These are phyloP conservation scores for Apamea monoglypha DNA, from an alignment of 2,888 invertebrate species.

Conservation along the genomic window DNA sequence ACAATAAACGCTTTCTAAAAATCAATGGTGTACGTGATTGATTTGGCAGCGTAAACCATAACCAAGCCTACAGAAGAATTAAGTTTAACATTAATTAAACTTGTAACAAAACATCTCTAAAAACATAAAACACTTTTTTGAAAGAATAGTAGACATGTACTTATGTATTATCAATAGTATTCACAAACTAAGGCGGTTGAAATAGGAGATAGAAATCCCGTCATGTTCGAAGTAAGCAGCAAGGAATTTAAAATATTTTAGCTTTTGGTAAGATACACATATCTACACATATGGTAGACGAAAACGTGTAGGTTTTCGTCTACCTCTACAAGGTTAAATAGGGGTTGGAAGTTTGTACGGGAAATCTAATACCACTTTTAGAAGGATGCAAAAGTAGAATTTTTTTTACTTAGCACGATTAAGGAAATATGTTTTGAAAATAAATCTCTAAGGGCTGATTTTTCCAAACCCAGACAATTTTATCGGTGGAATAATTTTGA, in stretches of 20 bases:
- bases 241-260: not conserved
- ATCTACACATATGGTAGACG: too few species aligned
- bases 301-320: not conserved
- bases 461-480: too few species aligned
- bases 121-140: not conserved
- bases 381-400: not conserved
- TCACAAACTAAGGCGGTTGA: not conserved
- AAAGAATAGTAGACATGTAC: not conserved
- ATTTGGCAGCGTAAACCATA: too few species aligned
- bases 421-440: not conserved
- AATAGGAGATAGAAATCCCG: not conserved
- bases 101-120: not conserved
- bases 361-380: not conserved
- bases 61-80: too few species aligned
- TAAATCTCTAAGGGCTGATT: not conserved
- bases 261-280: not conserved
- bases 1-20: too few species aligned
- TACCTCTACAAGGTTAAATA: not conserved
- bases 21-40: too few species aligned
- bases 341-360: not conserved
- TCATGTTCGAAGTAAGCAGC: not conserved
- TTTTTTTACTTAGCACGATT: not conserved
- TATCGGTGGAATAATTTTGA: too few species aligned
- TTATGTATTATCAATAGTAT: not conserved
- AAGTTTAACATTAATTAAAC: not conserved